Conservation (phyloP, 2,113 vertebrate genomes). For the Rhodinocichla rosea region DNA sequence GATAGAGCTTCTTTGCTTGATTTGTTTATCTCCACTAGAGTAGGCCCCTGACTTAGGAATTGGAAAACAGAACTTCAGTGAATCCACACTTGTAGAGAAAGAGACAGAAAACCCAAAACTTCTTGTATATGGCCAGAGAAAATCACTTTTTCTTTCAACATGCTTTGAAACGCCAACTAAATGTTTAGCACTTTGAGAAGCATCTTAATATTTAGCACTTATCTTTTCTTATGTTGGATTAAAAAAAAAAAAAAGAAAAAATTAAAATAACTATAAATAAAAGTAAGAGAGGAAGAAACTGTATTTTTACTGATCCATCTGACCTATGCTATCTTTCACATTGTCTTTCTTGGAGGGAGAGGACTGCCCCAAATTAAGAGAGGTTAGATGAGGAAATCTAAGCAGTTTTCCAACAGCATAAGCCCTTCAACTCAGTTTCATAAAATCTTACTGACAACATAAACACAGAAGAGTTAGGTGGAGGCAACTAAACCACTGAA, state of each 20-base stretch:
- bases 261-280: background rate
- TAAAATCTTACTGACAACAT: background rate
- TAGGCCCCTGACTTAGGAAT: accelerated
- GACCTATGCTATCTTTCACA: background rate
- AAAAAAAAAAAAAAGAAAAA: background rate
- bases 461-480: background rate
- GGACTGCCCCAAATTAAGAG: background rate
- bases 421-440: background rate
- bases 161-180: background rate
- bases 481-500: background rate
- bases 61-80: background rate
- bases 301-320: background rate
- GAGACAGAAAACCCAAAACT: background rate
- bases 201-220: background rate
- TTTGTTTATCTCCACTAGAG: accelerated
- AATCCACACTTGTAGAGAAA: background rate
- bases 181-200: background rate
- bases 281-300: background rate
- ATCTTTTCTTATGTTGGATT: background rate
- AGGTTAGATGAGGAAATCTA: background rate
- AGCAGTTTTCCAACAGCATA: background rate
- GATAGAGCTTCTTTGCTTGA: background rate
- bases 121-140: background rate
- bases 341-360: background rate
- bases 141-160: background rate